These are phyloP conservation scores for Thereva unica DNA, from an alignment of 2,888 invertebrate species.

Conservation along the genomic window DNA sequence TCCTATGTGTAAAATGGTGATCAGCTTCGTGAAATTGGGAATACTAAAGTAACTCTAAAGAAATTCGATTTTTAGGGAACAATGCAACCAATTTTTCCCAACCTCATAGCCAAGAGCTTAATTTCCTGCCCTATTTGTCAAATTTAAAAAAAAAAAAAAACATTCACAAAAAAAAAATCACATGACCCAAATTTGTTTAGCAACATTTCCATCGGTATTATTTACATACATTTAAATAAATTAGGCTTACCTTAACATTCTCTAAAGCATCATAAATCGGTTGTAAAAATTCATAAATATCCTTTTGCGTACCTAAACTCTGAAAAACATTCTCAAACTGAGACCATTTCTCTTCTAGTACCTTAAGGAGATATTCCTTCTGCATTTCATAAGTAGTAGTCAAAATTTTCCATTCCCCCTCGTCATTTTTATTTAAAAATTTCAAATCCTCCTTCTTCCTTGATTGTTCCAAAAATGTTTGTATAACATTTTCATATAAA, in stretches of 20 bases:
- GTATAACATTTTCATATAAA: slow-evolving; percentile 13
- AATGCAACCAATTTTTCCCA: no score
- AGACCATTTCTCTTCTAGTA: slow-evolving; percentile 21
- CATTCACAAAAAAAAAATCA: no score
- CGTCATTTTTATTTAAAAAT: slow-evolving; percentile 4
- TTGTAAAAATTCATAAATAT: background rate
- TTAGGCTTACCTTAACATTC: slow-evolving; percentile 16
- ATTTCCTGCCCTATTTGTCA: no score
- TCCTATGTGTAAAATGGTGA: no score
- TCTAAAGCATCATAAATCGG: slow-evolving; percentile 18
- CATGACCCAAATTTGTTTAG: background rate
- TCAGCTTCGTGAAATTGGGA: no score
- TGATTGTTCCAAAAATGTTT: background rate
- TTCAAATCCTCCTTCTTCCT: background rate
- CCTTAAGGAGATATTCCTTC: slow-evolving; percentile 22
- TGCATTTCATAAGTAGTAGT: slow-evolving; percentile 22
- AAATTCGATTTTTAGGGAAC: no score
- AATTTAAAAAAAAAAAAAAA: no score
- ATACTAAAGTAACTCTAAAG: no score
- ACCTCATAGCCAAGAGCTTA: no score
- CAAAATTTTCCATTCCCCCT: slow-evolving; percentile 16
- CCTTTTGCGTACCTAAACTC: slow-evolving; percentile 2
- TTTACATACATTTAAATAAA: background rate
- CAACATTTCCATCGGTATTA: background rate
- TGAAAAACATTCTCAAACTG: slow-evolving; percentile 5